A percentile compares a stretch with the other conserved stretches of the same genome.
Conservation (phyloP, 2,113 vertebrate genomes). For the Columba livia region DNA sequence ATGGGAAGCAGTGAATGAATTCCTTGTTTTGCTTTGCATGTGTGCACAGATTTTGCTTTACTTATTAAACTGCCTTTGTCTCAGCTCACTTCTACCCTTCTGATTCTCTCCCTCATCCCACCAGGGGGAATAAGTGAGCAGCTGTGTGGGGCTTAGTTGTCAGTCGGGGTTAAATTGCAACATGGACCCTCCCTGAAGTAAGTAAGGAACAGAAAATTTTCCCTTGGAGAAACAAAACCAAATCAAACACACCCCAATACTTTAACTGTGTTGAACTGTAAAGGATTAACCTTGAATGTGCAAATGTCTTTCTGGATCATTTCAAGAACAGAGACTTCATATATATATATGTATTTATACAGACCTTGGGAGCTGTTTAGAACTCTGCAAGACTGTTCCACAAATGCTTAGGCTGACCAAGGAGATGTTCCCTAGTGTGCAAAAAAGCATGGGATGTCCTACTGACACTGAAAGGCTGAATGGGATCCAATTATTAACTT, state of each 20-base stretch:
- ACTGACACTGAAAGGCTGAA: background rate
- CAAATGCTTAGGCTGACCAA: background rate
- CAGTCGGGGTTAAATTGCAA: no score
- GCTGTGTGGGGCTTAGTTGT: no score
- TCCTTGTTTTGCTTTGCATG: no score
- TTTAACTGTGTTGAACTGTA: background rate
- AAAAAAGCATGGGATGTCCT: rapidly evolving
- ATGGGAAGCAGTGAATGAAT: no score
- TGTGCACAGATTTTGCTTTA: no score
- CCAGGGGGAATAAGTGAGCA: no score
- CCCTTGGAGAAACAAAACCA: background rate
- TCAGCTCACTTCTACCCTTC: no score
- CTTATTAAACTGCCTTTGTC: no score
- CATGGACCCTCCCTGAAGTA: background rate
- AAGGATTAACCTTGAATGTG: background rate
- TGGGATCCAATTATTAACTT: background rate
- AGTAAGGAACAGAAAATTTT: background rate
- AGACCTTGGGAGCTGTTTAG: background rate
- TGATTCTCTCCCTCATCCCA: no score
- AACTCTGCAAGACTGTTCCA: background rate
- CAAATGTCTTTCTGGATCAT: background rate
- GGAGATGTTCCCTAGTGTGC: background rate
- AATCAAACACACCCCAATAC: background rate
- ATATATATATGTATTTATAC: background rate
- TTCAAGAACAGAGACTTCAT: background rate